Percentiles rank a stretch among this genome's conserved stretches.
phyloP scores from a whole-genome alignment of 2,113 vertebrate species.

The Larimichthys crocea region DNA sequence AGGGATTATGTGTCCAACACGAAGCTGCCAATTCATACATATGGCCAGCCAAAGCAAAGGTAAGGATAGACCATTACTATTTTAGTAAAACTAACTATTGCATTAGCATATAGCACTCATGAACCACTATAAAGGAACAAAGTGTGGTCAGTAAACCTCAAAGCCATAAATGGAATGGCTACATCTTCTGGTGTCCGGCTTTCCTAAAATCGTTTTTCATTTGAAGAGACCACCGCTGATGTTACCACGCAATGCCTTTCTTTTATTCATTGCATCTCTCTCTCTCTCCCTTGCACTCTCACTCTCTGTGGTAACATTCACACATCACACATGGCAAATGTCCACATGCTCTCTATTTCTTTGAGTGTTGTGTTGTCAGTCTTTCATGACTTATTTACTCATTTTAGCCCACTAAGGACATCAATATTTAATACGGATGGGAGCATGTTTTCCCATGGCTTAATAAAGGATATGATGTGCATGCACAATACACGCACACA shows the following conservation, averaged over 20 bases:
- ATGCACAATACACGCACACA: slow-evolving; percentile 32
- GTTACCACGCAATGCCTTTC: slow-evolving; percentile 15
- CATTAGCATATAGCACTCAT: slow-evolving; percentile 18
- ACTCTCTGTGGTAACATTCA: slow-evolving; percentile 63
- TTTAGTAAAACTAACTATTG: slow-evolving; percentile 15
- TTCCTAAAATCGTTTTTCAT: slow-evolving; percentile 24
- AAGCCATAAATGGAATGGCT: slow-evolving; percentile 25
- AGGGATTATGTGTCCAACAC: slow-evolving; percentile 38
- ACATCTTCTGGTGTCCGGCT: slow-evolving; percentile 20
- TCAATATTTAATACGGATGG: slow-evolving; percentile 80
- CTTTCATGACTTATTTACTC: slow-evolving; percentile 85
- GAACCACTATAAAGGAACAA: slow-evolving; percentile 39
- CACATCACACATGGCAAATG: slow-evolving; percentile 63
- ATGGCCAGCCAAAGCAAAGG: slow-evolving; percentile 23
- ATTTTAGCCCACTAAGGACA: slow-evolving; percentile 69
- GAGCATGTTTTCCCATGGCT: slow-evolving; percentile 74
- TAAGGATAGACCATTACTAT: slow-evolving; percentile 36
- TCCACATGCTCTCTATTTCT: slow-evolving; percentile 64
- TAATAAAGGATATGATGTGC: slow-evolving; percentile 71
- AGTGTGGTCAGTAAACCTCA: slow-evolving; percentile 11
- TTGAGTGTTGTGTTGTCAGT: slow-evolving; percentile 71
- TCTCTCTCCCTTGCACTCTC: slow-evolving; percentile 8
- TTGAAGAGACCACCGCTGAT: slow-evolving; percentile 46
- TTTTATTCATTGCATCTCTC: slow-evolving; percentile 13
- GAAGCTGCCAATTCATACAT: slow-evolving; percentile 48